Evolutionary conservation across 2,113 vertebrate genomes (phyloP).

Genomic region (Jacana jacana): DNA sequence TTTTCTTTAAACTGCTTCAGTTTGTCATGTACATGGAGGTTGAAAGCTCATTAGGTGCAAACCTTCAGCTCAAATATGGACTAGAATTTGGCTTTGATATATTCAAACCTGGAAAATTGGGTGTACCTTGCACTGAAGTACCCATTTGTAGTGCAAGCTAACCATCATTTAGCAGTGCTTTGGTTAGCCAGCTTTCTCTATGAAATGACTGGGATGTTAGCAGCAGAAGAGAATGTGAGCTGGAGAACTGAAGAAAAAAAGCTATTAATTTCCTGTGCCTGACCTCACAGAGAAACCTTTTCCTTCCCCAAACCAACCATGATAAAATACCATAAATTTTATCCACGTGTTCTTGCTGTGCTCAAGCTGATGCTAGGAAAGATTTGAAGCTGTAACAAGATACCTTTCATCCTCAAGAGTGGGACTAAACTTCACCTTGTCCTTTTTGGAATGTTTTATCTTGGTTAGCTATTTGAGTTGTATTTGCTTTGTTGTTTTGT

Average conservation of each 20-base stretch:
- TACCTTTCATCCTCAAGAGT: not conserved
- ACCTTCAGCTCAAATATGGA: not conserved
- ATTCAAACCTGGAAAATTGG: not conserved
- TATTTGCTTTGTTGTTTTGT: not conserved
- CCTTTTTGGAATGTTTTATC: conserved; percentile 13
- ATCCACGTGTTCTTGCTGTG: not conserved
- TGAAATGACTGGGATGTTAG: not conserved
- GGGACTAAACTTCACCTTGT: conserved; percentile 1
- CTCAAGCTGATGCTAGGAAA: not conserved
- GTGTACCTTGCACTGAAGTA: not conserved
- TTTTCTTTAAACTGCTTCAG: not conserved
- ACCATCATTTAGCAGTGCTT: not conserved
- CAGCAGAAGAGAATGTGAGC: not conserved
- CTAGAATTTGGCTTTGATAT: not conserved
- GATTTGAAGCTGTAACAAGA: conserved; percentile 31
- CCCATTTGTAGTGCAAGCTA: not conserved
- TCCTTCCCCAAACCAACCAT: conserved; percentile 26
- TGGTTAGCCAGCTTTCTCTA: not conserved
- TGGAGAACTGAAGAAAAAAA: conserved; percentile 14
- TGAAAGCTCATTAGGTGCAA: not conserved
- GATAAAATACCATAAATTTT: conserved; percentile 42
- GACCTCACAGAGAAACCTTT: conserved; percentile 13
- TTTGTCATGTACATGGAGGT: not conserved
- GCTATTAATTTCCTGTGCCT: not conserved
- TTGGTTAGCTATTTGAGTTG: not conserved